Evolutionary conservation across 2,113 vertebrate genomes (phyloP).

Genomic region (Phaethornis superciliosus): DNA sequence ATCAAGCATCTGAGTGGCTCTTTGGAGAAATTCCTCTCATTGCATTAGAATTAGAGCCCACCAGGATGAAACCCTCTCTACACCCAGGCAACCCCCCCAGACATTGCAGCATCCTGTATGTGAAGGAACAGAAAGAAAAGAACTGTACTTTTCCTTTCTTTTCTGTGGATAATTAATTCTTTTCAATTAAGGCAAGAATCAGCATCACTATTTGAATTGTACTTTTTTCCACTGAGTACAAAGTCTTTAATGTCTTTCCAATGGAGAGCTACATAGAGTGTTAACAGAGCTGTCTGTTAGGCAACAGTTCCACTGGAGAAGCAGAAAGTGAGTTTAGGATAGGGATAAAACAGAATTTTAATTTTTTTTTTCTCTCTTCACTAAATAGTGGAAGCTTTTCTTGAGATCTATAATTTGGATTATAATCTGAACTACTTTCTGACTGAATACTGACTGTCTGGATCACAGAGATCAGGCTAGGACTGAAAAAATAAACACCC

Average conservation of each 20-base stretch:
- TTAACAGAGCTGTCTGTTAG: conserved; percentile 26
- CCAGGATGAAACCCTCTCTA: not conserved
- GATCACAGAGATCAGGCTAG: not conserved
- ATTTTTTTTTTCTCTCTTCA: not conserved
- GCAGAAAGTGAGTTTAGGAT: conserved; percentile 4
- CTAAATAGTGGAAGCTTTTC: not conserved
- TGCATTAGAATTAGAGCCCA: not conserved
- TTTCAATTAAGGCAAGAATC: not conserved
- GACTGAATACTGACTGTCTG: not conserved
- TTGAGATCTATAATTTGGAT: conserved; percentile 26
- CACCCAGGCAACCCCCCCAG: accelerated
- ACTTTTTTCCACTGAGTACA: not conserved
- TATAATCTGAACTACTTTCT: conserved; percentile 35
- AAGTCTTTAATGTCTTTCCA: not conserved
- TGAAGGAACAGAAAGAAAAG: not conserved
- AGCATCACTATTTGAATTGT: not conserved
- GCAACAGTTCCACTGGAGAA: conserved; percentile 1
- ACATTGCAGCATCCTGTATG: not conserved
- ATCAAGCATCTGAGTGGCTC: not conserved
- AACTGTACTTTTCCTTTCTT: not conserved
- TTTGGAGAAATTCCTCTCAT: not conserved
- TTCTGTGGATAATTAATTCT: not conserved
- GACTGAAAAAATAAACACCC: not conserved
- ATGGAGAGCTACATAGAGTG: not conserved
- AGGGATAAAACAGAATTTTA: not conserved